phyloP scores from a whole-genome alignment of 2,888 invertebrate species.

The Uropetala carovei region DNA sequence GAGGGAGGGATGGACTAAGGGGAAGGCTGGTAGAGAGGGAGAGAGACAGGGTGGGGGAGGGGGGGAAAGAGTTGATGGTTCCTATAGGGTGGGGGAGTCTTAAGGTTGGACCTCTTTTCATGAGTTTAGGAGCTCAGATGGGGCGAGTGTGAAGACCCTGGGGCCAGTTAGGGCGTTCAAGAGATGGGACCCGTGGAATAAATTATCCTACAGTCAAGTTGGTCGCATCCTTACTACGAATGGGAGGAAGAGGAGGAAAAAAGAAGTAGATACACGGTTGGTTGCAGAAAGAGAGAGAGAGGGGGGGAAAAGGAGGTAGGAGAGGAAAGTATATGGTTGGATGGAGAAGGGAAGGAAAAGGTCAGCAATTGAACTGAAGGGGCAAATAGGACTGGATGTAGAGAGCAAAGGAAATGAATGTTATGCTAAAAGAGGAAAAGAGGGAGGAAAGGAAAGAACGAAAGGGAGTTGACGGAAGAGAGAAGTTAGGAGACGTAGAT shows the following conservation, averaged over 20 bases:
- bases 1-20: background rate
- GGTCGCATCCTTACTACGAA: background rate
- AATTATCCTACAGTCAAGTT: constrained; percentile 30
- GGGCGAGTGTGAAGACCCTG: constrained; percentile 37
- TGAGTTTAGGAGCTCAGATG: constrained; percentile 14
- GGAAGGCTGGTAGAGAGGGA: background rate
- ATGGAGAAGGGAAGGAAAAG: background rate
- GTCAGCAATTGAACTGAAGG: background rate
- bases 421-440: background rate
- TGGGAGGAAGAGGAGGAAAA: background rate
- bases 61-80: background rate
- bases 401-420: background rate
- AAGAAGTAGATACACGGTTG: background rate
- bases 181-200: constrained; percentile 33
- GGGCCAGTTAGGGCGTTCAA: constrained; percentile 27
- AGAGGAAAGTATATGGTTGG: background rate
- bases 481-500: background rate
- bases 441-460: background rate
- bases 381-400: background rate
- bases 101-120: background rate
- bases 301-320: background rate
- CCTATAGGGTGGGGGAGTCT: background rate
- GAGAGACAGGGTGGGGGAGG: background rate
- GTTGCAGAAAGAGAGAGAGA: background rate
- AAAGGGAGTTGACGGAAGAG: background rate